Evolutionary conservation across 2,113 vertebrate species (phyloP), one percentile per base, ranked within the genome.

Genomic region (Carlito syrichta): DNA sequence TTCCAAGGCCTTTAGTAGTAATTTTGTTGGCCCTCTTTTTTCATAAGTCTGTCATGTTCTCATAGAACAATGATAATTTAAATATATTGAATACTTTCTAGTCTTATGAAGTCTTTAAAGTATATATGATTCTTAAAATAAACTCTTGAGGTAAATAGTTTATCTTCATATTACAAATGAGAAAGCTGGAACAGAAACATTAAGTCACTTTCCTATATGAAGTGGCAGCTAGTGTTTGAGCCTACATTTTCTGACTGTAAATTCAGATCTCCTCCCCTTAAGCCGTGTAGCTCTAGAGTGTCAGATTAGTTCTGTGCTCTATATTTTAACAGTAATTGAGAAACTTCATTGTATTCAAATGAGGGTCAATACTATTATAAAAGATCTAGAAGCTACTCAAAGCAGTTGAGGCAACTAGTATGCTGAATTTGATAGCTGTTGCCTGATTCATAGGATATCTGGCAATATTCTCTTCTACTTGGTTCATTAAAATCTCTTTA

Each of bases 111-210:
- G 11, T n/a, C 58, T 83, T 91, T 87, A 14, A 40, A 86, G 86
- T 94, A 58, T 58, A 88, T n/a, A 68, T 73, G 88, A 23, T 95
- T 97, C 32, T 94, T 94, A 63, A 0, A 73, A 50, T n/a, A 85
- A n/a, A 43, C 13, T 62, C 40, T 69, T 86, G 89, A 94, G n/a
- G 16, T 89, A 48, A 16, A 19, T 23, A 58, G 7, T 74, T 88
- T 71, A 90, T 88, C 43, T 93, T 50, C 10, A 10, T 69, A 74
- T 94, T 86, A 73, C 32, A 81, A 38, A 77, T 77, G 73, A 86
- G 45, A 91, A 96, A 32, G 22, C 71, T 81, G 5, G 7, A 94
- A 62, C 40, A 94, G 20, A 35, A 95, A 68, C 83, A 56, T 58
- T 45, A 90, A 89, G 22, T 73, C n/a, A 48, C 35, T 84, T 86